These are phyloP conservation scores for Gallinago nigripennis DNA, from an alignment of 2,797 vertebrate genomes.

Conservation along the genomic window DNA sequence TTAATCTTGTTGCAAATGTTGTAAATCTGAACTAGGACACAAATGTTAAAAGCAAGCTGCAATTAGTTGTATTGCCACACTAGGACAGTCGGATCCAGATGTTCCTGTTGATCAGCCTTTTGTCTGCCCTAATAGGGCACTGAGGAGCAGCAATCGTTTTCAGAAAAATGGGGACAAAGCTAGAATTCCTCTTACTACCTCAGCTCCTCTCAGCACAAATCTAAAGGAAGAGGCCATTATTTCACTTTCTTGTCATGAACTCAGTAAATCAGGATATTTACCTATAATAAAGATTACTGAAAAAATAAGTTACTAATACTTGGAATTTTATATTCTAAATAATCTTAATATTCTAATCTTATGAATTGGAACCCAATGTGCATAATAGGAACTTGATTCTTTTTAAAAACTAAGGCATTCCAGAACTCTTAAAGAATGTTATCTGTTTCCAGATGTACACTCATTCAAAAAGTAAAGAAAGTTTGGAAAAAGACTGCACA, in stretches of 20 bases:
- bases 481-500: not conserved
- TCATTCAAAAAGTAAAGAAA: not conserved
- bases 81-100: not conserved
- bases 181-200: not conserved
- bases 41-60: not conserved
- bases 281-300: not conserved
- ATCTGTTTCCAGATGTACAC: not conserved
- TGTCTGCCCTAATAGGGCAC: not conserved
- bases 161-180: not conserved
- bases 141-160: not conserved
- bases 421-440: not conserved
- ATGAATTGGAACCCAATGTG: not conserved
- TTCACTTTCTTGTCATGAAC: not conserved
- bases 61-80: not conserved
- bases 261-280: not conserved
- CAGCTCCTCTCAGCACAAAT: not conserved
- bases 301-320: not conserved
- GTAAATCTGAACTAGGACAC: not conserved
- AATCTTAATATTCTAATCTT: not conserved
- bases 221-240: not conserved
- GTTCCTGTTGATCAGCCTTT: conserved; percentile 23
- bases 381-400: not conserved
- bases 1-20: not conserved
- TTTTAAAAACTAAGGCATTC: not conserved
- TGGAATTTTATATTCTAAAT: no score